phyloP scores from a whole-genome alignment of 2,113 vertebrate genomes.

The Sinocyclocheilus maitianheensis region DNA sequence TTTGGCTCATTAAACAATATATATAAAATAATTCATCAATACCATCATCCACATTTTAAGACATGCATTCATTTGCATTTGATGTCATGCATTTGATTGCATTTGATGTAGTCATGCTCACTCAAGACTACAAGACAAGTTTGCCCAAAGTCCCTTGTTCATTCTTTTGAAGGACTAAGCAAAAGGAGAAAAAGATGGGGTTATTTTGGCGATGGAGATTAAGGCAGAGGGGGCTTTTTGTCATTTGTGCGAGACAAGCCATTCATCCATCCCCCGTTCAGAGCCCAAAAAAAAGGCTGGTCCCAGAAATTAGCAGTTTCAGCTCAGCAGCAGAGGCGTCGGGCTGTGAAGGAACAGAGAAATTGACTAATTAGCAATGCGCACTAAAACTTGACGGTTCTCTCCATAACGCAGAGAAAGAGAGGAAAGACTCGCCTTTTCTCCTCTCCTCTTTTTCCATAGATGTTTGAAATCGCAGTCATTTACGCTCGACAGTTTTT shows the following conservation, averaged over 20 bases:
- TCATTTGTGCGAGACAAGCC: conserved; percentile 99
- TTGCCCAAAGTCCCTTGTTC: conserved; percentile 78
- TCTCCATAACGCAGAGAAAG: conserved; percentile 98
- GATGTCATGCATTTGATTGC: background rate
- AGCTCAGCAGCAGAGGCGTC: conserved; percentile 99
- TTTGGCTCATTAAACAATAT: background rate
- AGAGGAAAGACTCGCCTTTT: conserved; percentile 89
- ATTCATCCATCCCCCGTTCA: conserved; percentile 99
- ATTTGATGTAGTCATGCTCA: conserved; percentile 53
- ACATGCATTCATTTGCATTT: background rate
- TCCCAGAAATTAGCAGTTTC: conserved; percentile 99
- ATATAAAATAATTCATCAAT: too few species aligned
- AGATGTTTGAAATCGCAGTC: conserved; percentile 99
- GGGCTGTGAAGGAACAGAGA: conserved; percentile 99
- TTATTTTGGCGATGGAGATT: conserved; percentile 90
- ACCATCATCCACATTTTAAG: too few species aligned
- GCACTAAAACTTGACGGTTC: conserved; percentile 99
- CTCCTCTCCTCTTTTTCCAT: conserved; percentile 97
- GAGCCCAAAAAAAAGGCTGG: conserved; percentile 99
- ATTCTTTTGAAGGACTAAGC: conserved; percentile 82
- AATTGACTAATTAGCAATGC: conserved; percentile 99
- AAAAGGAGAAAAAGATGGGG: conserved; percentile 96
- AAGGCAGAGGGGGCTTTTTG: conserved; percentile 92
- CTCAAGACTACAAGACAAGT: conserved; percentile 78
- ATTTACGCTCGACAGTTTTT: conserved; percentile 99